Evolutionary conservation across 1,140 invertebrate genomes (phyloP).

Genomic region (Frieseomelitta varia): DNA sequence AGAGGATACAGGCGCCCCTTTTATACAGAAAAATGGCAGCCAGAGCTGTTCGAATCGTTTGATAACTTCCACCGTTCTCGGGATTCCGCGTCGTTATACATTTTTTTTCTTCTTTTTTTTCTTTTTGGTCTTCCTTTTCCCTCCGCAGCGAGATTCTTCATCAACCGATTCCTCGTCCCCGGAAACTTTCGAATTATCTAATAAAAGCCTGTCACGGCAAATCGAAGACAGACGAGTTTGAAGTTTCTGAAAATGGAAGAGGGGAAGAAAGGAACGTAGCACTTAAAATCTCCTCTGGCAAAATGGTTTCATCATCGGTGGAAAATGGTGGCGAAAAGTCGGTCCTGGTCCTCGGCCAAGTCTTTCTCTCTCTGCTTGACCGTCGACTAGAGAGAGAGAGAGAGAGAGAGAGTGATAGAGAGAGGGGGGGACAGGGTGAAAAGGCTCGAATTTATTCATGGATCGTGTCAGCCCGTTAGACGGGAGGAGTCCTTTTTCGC

Average conservation of each 20-base stretch:
- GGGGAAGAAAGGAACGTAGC: too few species aligned
- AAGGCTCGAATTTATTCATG: slow-evolving; percentile 65
- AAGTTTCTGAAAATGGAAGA: neutral
- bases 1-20: slow-evolving; percentile 31
- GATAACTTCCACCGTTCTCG: slow-evolving; percentile 28
- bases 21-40: slow-evolving; percentile 43
- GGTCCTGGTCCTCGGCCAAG: neutral
- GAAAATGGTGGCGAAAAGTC: neutral
- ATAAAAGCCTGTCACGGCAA: neutral
- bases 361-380: slow-evolving; percentile 4
- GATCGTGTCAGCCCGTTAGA: slow-evolving; percentile 30
- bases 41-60: slow-evolving; percentile 33
- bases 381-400: neutral
- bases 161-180: neutral
- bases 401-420: too few species aligned
- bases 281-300: neutral
- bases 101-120: neutral
- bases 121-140: too few species aligned
- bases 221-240: neutral
- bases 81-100: slow-evolving; percentile 13
- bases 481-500: slow-evolving; percentile 60
- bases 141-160: neutral
- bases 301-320: neutral
- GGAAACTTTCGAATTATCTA: neutral
- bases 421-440: too few species aligned